Evolutionary conservation across 2,113 vertebrate species (phyloP), one percentile per base, ranked within the genome.

Genomic region (Vulpes ferrilata): DNA sequence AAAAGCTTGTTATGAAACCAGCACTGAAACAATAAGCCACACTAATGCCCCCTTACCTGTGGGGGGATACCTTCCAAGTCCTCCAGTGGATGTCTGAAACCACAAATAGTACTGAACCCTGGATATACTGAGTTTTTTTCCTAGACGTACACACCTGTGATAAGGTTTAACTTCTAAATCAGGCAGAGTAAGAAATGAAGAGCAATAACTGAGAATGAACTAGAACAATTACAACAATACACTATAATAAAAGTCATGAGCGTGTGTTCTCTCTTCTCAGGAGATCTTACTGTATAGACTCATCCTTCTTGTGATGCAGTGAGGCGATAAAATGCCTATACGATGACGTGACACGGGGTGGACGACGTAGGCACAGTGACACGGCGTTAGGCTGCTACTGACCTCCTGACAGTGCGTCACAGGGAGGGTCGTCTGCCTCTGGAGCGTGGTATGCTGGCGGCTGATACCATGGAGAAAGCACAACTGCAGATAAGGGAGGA

Each of bases 1-100:
- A 71, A 57, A 97, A 69, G 74, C 32, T 80, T 57, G 59, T 76
- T 71, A 53, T 20, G 60, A 91, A 92, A 96, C 55, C 82, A 76
- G 5, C 69, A 60, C 6, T 57, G 11, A 7, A 96, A 84, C 38
- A 83, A 60, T 0, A 73, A 82, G 11, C 8, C 60, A 76, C 16
- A 32, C 15, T 20, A 32, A 51, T 53, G 48, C 16, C 76, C 10
- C 76, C 27, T 79, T 55, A 79, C 17, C 51, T 32, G 51, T 11
- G 27, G 5, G 30, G 43, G 30, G 16, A 32, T 55, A 20, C 17
- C 0, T 19, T 6, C 51, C 76, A 55, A 32, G 48, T 10, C 48
- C 43, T 25, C 48, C 48, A 79, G 76, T 6, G 9, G 76, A 79
- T 32, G 27, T 51, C 27, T 11, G 16, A 79, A 32, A 79, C 48